Base-by-base conservation (phyloP, 2,888 invertebrate species). In the Phragmatobia fuliginosa region DNA sequence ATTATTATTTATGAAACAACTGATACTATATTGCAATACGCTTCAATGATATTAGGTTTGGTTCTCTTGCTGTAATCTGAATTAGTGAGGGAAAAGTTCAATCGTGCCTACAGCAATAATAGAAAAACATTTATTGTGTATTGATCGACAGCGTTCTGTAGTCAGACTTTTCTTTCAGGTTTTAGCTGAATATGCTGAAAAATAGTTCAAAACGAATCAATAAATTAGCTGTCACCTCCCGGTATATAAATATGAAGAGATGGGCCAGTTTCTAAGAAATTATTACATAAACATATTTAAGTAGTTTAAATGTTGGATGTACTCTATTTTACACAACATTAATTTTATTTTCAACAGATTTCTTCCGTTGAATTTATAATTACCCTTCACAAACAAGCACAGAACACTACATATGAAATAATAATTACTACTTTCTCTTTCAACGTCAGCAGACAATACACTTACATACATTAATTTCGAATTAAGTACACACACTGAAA, bases 281-380 rank as follows among this genome's bases (percentile, higher is more conserved):
- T 56, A 56, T 5, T 4, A 25, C 14, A 56, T 5, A 14, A 56
- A 4, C 4, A 28, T 14, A 56, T 56, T 56, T 14, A 56, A 56
- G 16, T 16, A n/a, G 28, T 14, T 28, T 11, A 14, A 56, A 28
- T 28, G 25, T 56, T 28, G 28, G 52, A 28, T 56, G 2, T 56
- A 32, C 38, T 41, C 10, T 62, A 5, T 28, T 28, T 62, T 38
- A 8, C 21, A 32, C 31, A 31, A 31, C 49, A 63, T 31, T 45
- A 49, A 63, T 49, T 49, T 63, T n/a, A 32, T 63, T 63, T 49
- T 63, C 16, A 63, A 49, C 62, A 49, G 49, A 49, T 63, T 32
- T 63, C 49, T 32, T 49, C 32, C n/a, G 63, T 63, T 49, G 63
- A 63, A 63, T 63, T 45, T 59, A 31, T 66, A 66, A 66, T 66